Percentiles rank a stretch among this genome's conserved stretches.
Conservation (phyloP, 2,797 vertebrate genomes). For the Pseudotriccus pelzelni region DNA sequence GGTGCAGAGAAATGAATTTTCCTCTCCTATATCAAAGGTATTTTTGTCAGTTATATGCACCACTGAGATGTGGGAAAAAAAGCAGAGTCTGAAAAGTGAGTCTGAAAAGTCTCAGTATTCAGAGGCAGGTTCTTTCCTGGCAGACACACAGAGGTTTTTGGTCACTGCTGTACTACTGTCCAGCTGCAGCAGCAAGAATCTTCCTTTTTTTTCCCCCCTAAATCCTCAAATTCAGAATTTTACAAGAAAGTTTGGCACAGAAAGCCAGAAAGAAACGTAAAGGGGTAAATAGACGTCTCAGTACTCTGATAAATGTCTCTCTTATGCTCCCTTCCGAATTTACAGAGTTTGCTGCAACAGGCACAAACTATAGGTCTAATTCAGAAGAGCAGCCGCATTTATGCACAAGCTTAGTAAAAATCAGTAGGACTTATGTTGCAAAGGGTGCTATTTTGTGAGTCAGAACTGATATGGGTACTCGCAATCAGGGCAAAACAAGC, state of each 20-base stretch:
- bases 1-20: background rate
- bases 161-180: background rate
- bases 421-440: background rate
- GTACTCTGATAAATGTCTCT: background rate
- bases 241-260: background rate
- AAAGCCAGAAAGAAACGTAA: background rate
- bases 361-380: background rate
- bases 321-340: background rate
- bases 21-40: background rate
- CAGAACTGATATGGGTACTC: background rate
- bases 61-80: background rate
- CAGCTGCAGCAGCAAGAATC: background rate
- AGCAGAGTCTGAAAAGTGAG: background rate
- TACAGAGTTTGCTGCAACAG: background rate
- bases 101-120: background rate
- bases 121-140: background rate
- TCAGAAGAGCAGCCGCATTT: background rate
- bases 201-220: background rate
- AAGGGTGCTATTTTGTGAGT: background rate
- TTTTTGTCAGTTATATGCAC: background rate
- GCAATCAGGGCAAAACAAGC: background rate
- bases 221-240: background rate
- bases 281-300: background rate
- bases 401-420: background rate
- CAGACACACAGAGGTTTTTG: background rate